Evolutionary conservation across 2,797 vertebrate genomes (phyloP), one percentile per base, ranked within the genome.

Genomic region (Myotis pilosus): DNA sequence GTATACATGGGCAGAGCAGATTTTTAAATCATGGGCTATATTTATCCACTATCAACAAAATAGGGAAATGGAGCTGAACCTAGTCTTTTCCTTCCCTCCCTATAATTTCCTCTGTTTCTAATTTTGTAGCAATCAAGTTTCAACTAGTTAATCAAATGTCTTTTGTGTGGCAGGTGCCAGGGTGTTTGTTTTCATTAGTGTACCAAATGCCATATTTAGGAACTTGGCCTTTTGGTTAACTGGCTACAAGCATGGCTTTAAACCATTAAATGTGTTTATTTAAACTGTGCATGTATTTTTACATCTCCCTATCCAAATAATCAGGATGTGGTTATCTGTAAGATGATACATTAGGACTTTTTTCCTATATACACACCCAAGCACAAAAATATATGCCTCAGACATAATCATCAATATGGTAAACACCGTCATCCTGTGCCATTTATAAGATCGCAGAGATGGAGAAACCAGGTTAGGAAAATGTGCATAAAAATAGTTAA

Each of bases 261-360:
- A 98, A 96, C 86, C 96, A 95, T 97, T 98, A 98, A 98, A 97
- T 83, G 72, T 96, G 97, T 97, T 95, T 98, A 97, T 98, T 98
- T 98, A 98, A 98, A 97, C 94, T 97, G 94, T 76, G 66, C 87
- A 81, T 97, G 98, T 98, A 98, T 98, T 98, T 98, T 98, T 98
- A 98, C 82, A 95, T 97, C 93, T 95, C 96, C 93, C 33, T 97
- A 92, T 97, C 98, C 97, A 97, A 97, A 97, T 98, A 98, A 98
- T 98, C 98, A 98, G 98, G 98, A 98, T 98, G 98, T 98, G 98
- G 98, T 98, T 98, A 97, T 97, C 97, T 97, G 96, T 95, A 97
- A 97, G 96, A 97, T 96, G 95, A 96, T 85, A 96, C 92, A 95
- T 72, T 90, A 86, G 75, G 78, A 96, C 97, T 97, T 98, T 97